Evolutionary conservation across 2,797 vertebrate genomes (phyloP).

Genomic region (Sus cebifrons): DNA sequence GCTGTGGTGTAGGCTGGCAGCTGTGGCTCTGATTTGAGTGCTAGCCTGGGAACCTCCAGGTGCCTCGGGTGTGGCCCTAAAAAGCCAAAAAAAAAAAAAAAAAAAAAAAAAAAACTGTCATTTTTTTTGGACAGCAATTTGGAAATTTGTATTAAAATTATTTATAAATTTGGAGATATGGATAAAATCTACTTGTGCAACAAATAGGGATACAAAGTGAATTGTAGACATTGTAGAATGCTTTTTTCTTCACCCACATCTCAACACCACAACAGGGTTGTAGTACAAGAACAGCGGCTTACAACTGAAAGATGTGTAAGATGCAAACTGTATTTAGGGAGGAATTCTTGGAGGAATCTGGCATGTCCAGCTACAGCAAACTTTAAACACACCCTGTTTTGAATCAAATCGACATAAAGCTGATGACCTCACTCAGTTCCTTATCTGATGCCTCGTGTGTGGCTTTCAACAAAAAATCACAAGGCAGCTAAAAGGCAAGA

Average conservation of each 20-base stretch:
- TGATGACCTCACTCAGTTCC: neutral
- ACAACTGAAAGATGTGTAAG: neutral
- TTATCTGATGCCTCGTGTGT: neutral
- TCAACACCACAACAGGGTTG: neutral
- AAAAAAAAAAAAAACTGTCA: neutral
- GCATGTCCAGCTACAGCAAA: neutral
- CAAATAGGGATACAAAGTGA: neutral
- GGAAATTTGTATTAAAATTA: conserved; percentile 14
- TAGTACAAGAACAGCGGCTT: neutral
- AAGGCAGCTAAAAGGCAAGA: neutral
- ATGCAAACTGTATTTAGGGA: neutral
- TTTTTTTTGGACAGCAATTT: neutral
- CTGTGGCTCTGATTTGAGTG: no score
- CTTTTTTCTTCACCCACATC: neutral
- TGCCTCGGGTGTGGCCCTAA: no score
- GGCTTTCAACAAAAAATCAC: neutral
- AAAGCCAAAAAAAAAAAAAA: no score
- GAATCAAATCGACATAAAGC: neutral
- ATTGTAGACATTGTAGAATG: neutral
- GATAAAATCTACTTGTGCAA: neutral
- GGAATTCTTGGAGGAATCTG: neutral
- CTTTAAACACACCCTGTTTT: neutral
- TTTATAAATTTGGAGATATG: conserved; percentile 13
- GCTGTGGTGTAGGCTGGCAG: no score
- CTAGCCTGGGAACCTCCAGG: no score